Conservation (phyloP, 1,140 invertebrate species). For the Drosophila dunni region DNA sequence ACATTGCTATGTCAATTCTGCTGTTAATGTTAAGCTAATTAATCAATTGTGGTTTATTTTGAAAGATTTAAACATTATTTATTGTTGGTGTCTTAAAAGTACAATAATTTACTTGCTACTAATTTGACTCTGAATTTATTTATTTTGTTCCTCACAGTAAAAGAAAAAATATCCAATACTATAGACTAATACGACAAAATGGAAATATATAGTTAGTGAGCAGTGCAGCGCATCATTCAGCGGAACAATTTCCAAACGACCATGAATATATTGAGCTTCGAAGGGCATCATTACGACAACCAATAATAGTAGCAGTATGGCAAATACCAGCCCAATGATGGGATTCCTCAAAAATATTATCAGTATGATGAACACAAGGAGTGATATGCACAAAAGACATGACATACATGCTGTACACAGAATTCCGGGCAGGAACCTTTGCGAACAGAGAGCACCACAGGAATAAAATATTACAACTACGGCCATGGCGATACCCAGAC, state of each 20-base stretch:
- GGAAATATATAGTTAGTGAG: slow-evolving; percentile 1
- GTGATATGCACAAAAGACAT: not conserved
- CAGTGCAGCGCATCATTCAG: slow-evolving; percentile 6
- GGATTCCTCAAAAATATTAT: not conserved
- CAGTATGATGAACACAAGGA: not conserved
- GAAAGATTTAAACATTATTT: not conserved
- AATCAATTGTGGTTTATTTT: too few species aligned
- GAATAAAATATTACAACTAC: not conserved
- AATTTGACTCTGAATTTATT: not conserved
- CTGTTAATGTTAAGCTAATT: too few species aligned
- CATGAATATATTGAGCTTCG: slow-evolving; percentile 13
- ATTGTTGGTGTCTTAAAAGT: not conserved
- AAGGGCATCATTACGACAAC: not conserved
- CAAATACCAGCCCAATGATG: not conserved
- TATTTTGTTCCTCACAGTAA: not conserved
- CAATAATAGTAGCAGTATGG: not conserved
- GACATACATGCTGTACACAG: not conserved
- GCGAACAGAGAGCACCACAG: slow-evolving; percentile 27
- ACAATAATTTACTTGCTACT: not conserved
- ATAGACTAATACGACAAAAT: not conserved
- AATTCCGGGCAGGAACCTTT: not conserved
- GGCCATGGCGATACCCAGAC: rapidly evolving
- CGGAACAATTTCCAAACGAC: slow-evolving; percentile 14
- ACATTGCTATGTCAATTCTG: too few species aligned
- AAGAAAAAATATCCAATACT: not conserved